Base-by-base conservation (phyloP, 1,140 invertebrate species). In the Aphelinus atriplicis region DNA sequence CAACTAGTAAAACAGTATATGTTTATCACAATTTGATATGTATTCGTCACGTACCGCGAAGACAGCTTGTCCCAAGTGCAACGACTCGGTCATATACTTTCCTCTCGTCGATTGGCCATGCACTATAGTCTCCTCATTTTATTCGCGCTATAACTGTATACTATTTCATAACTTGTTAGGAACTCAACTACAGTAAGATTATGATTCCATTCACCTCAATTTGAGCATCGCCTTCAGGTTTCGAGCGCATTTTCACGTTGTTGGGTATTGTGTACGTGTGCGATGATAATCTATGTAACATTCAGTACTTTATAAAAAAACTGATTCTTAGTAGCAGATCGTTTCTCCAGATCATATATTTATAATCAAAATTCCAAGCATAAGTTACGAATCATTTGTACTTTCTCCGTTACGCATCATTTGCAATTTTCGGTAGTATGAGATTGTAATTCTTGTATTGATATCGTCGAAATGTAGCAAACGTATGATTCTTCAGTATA, bases 11-110 rank as follows among this genome's bases (percentile, higher is more conserved):
- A 61, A 74, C 9, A 61, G 64, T 67, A 67, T 71, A 71, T 58
- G 46, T 75, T 50, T 64, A 70, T 70, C 67, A 70, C 73, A 75
- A 75, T 70, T 69, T 5, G 67, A 70, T 75, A 70, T 75, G 67
- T 75, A 75, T 70, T 64, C 60, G 61, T 70, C 45, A 42, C 64
- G 26, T 7, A 7, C 42, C 10, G 26, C 26, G 7, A 51, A 2
- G 47, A 48, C 3, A 51, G 6, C 42, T 43, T 43, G 6, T 60
- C 6, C 4, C 58, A 7, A 4, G 26, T 60, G 26, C 50, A 43
- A 7, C 64, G 42, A 45, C 26, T 50, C 26, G 26, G 26, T 26
- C 26, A 26, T 26, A 26, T 26, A 26, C 26, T 26, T 26, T 26
- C 42, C 42, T 56, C 42, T 57, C 5, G 42, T n/a, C 2, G 46